These are phyloP conservation scores for Merops nubicus DNA, from an alignment of 2,113 vertebrate species.

Conservation along the genomic window DNA sequence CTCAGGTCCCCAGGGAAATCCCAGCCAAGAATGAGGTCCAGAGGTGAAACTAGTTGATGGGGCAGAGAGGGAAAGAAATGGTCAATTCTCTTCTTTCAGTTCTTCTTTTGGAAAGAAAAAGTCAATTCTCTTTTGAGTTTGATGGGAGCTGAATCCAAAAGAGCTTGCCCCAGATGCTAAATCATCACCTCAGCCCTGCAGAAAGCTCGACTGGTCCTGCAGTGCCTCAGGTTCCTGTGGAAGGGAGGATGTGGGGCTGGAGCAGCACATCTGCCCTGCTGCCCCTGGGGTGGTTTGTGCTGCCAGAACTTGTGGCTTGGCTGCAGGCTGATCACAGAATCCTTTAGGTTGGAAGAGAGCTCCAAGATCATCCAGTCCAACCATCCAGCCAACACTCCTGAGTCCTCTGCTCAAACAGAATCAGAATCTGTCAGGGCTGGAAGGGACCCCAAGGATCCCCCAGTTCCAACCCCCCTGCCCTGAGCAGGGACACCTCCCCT, in stretches of 20 bases:
- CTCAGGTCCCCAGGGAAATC: not conserved
- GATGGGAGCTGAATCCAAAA: not conserved
- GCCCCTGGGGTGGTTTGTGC: not conserved
- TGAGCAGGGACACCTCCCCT: no score
- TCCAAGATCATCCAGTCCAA: no score
- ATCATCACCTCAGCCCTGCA: fast-evolving
- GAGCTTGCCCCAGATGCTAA: not conserved
- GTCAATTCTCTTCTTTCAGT: not conserved
- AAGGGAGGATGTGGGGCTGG: not conserved
- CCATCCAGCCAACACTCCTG: no score
- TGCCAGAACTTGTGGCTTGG: not conserved
- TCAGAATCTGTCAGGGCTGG: not conserved
- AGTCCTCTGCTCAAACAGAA: no score
- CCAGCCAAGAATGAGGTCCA: not conserved
- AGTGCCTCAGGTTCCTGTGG: not conserved
- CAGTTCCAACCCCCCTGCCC: no score
- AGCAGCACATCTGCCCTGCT: not conserved
- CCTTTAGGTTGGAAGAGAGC: no score
- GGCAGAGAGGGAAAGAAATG: not conserved
- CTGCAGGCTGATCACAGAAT: not conserved
- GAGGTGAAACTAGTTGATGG: not conserved
- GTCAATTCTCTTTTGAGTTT: not conserved
- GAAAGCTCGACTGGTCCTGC: not conserved
- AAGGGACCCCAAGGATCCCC: not conserved
- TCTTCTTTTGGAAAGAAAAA: not conserved